Percentiles rank a stretch among this genome's conserved stretches.
These are phyloP conservation scores for Sorex araneus DNA, from an alignment of 2,113 vertebrate species.

Conservation along the genomic window DNA sequence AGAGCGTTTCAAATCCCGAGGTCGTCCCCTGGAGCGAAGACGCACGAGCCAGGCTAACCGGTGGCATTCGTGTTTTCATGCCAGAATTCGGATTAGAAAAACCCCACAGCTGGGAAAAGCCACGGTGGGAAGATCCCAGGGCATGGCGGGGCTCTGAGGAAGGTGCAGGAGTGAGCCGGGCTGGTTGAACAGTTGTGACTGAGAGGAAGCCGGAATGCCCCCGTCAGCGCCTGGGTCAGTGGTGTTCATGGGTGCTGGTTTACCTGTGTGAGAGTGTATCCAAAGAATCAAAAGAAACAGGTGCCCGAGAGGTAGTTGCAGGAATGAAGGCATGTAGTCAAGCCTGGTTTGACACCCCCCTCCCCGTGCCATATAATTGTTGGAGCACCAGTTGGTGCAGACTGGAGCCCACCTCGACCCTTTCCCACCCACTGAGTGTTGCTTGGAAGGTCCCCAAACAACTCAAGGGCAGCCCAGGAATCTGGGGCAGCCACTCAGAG, in stretches of 20 bases:
- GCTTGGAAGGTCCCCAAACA: no score
- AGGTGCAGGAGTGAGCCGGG: not conserved
- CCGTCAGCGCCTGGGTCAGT: not conserved
- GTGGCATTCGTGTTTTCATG: not conserved
- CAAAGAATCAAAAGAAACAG: not conserved
- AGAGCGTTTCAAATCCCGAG: conserved; percentile 64
- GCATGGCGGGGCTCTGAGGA: not conserved
- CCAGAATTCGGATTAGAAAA: conserved; percentile 51
- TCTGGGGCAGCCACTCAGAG: not conserved
- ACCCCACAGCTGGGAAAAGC: conserved; percentile 49
- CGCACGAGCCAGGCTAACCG: not conserved
- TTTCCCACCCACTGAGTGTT: no score
- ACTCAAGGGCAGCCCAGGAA: no score
- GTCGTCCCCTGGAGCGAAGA: conserved; percentile 52
- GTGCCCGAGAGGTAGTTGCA: not conserved
- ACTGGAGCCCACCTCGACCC: no score
- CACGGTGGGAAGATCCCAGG: conserved; percentile 2
- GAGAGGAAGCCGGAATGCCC: not conserved
- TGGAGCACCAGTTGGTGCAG: no score
- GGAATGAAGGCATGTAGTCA: no score
- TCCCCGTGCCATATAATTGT: no score
- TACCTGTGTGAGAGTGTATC: not conserved
- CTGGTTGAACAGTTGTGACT: not conserved
- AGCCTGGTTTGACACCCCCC: no score
- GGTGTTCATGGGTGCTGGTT: not conserved